Evolutionary conservation across 2,888 invertebrate species (phyloP).

Genomic region (Conistra vaccinii): DNA sequence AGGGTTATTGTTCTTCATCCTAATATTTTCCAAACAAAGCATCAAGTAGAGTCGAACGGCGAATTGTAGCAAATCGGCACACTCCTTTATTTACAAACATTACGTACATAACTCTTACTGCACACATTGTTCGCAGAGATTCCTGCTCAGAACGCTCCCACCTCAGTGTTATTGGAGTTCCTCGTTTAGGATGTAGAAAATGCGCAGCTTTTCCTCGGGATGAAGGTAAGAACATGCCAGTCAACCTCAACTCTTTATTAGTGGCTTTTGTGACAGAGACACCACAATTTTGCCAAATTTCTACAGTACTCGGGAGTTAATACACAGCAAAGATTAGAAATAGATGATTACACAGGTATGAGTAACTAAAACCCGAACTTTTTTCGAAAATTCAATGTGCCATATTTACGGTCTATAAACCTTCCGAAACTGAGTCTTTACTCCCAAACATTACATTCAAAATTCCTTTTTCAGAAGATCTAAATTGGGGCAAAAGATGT

Average conservation of each 20-base stretch:
- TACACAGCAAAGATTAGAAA: background rate
- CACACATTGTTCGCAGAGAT: slow-evolving; percentile 76
- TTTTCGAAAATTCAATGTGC: background rate
- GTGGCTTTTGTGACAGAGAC: background rate
- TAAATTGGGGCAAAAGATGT: slow-evolving; percentile 93
- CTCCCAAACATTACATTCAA: background rate
- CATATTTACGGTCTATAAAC: background rate
- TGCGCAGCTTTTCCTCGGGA: slow-evolving; percentile 90
- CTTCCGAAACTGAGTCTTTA: background rate
- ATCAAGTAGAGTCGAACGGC: background rate
- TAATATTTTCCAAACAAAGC: slow-evolving; percentile 4
- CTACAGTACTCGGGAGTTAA: background rate
- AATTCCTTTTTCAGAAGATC: slow-evolving; percentile 80
- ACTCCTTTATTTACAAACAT: slow-evolving; percentile 35
- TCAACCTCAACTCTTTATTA: background rate
- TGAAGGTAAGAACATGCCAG: slow-evolving; percentile 77
- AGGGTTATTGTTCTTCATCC: background rate
- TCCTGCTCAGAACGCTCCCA: slow-evolving; percentile 88
- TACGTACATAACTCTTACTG: background rate
- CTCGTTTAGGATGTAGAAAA: slow-evolving; percentile 92
- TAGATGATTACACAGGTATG: background rate
- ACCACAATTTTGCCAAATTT: background rate
- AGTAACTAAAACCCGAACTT: background rate
- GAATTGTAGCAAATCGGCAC: background rate
- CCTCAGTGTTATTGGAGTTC: slow-evolving; percentile 90